Base-by-base conservation (phyloP, 2,888 invertebrate species). In the Synanthedon formicaeformis region DNA sequence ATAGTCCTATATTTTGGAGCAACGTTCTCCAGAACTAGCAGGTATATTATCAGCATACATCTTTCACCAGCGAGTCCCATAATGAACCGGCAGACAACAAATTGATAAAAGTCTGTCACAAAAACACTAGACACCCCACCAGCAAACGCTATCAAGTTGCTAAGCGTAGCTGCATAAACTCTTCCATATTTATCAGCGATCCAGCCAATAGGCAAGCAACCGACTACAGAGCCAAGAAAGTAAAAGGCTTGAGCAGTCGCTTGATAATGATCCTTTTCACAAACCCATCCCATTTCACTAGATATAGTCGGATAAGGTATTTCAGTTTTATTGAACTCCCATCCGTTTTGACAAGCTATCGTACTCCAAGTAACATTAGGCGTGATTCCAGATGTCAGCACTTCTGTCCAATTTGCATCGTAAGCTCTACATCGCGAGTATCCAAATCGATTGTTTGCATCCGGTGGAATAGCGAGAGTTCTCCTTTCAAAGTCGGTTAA, bases 271-370 rank as follows among this genome's bases (percentile, higher is more conserved):
- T 52, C 53, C 51, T 34, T 52, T 11, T 58, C 58, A 41, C 58
- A 58, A 12, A 58, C 58, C 58, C 58, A 58, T 18, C 53, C 55
- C 11, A 55, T 45, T n/a, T 58, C 56, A 41, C 52, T 58, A 3
- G 54, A 48, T 48, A 56, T 55, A 2, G 58, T 58, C 1, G 56
- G 51, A 41, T 58, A 58, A 5, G 58, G 56, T 41, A 58, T 58
- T 27, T 56, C 56, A 12, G 48, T 53, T 40, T 16, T 53, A 41
- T 58, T 51, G 40, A 56, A 58, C 45, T 58, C 58, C 58, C 58
- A 58, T 3, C 58, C 58, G 27, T 56, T 14, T 41, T 52, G 54
- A 52, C 57, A 57, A 2, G 41, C 4, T 4, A 12, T 16, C n/a
- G 50, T 50, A 3, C n/a, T 16, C 54, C 55, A 55, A 3, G n/a